These are phyloP conservation scores for Arrhopalites spinosus DNA, from an alignment of 2,888 invertebrate species.

Conservation along the genomic window DNA sequence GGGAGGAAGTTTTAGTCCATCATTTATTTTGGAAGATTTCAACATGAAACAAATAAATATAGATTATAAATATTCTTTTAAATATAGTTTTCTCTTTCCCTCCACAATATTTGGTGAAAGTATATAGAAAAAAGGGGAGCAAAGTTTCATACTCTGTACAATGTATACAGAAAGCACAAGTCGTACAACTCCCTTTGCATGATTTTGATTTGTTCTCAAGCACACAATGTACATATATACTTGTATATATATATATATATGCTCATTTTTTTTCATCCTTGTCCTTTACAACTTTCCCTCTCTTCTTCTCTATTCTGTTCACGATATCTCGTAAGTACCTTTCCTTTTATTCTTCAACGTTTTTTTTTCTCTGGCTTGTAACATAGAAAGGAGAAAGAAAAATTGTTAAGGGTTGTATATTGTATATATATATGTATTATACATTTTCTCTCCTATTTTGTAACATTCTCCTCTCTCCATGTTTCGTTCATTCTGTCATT, in stretches of 20 bases:
- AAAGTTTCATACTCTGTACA: too few species aligned
- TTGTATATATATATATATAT: not conserved
- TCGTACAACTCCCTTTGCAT: too few species aligned
- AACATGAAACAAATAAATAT: too few species aligned
- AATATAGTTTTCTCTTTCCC: too few species aligned
- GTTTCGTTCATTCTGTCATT: not conserved
- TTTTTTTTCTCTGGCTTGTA: not conserved
- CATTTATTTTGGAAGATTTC: too few species aligned
- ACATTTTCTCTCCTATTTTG: not conserved
- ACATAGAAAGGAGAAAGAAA: not conserved
- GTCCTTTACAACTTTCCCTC: not conserved
- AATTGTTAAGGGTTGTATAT: not conserved
- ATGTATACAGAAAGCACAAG: too few species aligned
- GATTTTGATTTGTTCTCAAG: not conserved
- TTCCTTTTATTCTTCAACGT: not conserved
- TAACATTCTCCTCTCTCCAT: not conserved
- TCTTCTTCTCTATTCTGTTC: slow-evolving; percentile 20
- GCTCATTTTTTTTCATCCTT: slow-evolving; percentile 1
- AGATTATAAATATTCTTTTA: too few species aligned
- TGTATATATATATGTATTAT: not conserved
- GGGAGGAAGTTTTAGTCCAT: too few species aligned
- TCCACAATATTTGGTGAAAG: too few species aligned
- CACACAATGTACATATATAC: not conserved
- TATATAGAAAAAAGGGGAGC: too few species aligned
- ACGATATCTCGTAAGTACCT: slow-evolving; percentile 28